These are phyloP conservation scores for Megalopta genalis DNA, from an alignment of 1,140 invertebrate species.

Conservation along the genomic window DNA sequence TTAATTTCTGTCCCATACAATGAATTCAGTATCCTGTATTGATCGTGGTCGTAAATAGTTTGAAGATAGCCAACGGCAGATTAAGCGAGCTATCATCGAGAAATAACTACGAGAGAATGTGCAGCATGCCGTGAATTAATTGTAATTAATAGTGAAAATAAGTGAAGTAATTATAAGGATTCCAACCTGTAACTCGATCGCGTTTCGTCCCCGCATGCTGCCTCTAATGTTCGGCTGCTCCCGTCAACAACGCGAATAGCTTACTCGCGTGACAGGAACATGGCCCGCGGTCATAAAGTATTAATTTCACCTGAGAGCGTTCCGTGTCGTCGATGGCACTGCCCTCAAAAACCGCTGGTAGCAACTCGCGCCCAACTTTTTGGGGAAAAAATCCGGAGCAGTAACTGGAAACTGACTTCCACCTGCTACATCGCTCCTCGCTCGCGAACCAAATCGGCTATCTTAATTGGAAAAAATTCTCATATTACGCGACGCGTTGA, in stretches of 20 bases:
- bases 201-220: neutral
- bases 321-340: neutral
- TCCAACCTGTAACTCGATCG: neutral
- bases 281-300: neutral
- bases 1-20: too few relatives aligned
- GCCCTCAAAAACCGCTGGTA: neutral
- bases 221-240: neutral
- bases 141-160: too few relatives aligned
- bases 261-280: neutral
- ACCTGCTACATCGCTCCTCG: neutral
- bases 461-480: neutral
- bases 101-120: too few relatives aligned
- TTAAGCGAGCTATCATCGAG: too few relatives aligned
- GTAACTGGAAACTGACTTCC: neutral
- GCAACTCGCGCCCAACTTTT: neutral
- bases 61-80: too few relatives aligned
- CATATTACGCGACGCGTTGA: too few relatives aligned
- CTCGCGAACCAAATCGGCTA: neutral
- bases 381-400: neutral
- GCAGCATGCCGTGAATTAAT: too few relatives aligned
- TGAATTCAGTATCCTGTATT: too few relatives aligned
- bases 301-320: constrained; percentile 38
- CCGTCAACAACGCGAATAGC: neutral
- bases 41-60: too few relatives aligned
- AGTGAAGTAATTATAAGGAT: constrained; percentile 9